Percentiles rank a stretch among this genome's conserved stretches.
phyloP scores from a whole-genome alignment of 2,888 invertebrate genomes.

The Aromia moschata region DNA sequence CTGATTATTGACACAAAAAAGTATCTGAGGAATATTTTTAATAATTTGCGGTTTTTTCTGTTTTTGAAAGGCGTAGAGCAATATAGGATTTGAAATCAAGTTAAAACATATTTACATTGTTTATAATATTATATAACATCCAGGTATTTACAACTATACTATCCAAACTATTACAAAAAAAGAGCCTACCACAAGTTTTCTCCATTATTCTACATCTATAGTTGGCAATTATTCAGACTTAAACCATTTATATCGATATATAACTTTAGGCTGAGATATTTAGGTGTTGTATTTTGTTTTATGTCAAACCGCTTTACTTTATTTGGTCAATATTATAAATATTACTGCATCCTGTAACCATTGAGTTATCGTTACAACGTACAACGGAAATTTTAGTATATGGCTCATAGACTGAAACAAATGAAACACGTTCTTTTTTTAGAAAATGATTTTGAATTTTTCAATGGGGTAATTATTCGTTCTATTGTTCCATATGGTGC shows the following conservation, averaged over 20 bases:
- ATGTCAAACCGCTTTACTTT: background rate
- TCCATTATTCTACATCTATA: constrained; percentile 40
- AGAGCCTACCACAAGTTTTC: constrained; percentile 47
- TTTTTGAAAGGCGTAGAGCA: background rate
- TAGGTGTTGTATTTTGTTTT: background rate
- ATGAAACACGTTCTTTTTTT: background rate
- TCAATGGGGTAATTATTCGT: constrained; percentile 2
- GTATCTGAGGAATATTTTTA: background rate
- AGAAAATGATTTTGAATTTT: background rate
- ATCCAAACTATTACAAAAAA: constrained; percentile 40
- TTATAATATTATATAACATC: constrained; percentile 39
- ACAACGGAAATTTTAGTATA: background rate
- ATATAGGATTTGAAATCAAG: background rate
- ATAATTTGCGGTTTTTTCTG: background rate
- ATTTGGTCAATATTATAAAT: background rate
- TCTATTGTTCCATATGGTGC: background rate
- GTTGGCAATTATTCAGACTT: constrained; percentile 32
- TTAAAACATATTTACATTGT: constrained; percentile 25
- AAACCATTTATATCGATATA: background rate
- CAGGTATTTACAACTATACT: constrained; percentile 39
- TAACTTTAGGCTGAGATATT: background rate
- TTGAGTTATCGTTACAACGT: constrained; percentile 1
- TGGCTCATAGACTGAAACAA: background rate
- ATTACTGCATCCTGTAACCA: background rate
- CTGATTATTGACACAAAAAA: constrained; percentile 19